Evolutionary conservation across 1,140 invertebrate genomes (phyloP).

Genomic region (Nixonia krombeini): DNA sequence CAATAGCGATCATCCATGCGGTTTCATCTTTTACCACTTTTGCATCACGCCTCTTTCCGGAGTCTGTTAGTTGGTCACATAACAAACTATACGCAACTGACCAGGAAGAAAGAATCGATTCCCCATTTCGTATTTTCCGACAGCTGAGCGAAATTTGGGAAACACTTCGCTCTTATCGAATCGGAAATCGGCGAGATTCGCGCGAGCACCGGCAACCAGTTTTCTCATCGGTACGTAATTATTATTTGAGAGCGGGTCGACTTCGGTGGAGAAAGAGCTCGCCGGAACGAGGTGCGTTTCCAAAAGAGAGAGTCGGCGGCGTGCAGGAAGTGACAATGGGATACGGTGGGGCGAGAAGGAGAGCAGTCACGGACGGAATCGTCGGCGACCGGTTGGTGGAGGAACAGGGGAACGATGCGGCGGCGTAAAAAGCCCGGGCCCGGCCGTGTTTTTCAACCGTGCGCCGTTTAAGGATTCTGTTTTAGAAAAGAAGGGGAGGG

Average conservation of each 20-base stretch:
- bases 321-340: slow-evolving; percentile 35
- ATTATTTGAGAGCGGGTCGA: slow-evolving; percentile 26
- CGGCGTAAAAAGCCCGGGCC: not conserved
- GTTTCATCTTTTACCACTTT: too few species aligned
- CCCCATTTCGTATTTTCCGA: too few species aligned
- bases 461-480: slow-evolving; percentile 34
- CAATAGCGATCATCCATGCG: too few species aligned
- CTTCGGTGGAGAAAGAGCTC: slow-evolving; percentile 25
- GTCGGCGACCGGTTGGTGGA: slow-evolving; percentile 4
- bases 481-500: slow-evolving; percentile 24
- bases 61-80: too few species aligned
- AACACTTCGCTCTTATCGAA: too few species aligned
- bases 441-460: slow-evolving; percentile 18
- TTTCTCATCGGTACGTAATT: slow-evolving; percentile 10
- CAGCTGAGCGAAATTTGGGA: too few species aligned
- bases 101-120: too few species aligned
- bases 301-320: slow-evolving; percentile 23
- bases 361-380: slow-evolving; percentile 23
- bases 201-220: not conserved
- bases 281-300: slow-evolving; percentile 23
- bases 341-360: slow-evolving; percentile 32
- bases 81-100: too few species aligned
- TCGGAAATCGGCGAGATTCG: not conserved
- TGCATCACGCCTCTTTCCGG: too few species aligned
- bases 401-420: not conserved